Conservation (phyloP, 2,797 vertebrate genomes). For the Tokudaia tokunoshimensis region DNA sequence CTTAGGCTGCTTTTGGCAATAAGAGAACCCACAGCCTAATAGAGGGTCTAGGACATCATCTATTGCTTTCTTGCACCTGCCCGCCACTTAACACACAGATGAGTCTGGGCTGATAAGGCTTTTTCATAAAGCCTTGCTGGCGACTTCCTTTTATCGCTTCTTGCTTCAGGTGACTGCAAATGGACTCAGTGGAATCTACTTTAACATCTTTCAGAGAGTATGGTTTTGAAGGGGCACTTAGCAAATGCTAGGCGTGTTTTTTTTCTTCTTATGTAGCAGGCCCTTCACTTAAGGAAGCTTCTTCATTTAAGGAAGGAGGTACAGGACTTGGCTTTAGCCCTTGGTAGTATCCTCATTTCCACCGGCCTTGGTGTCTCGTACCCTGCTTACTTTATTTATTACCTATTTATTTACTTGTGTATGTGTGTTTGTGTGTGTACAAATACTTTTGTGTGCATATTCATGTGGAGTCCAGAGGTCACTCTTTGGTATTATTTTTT, state of each 20-base stretch:
- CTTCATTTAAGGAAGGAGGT: neutral
- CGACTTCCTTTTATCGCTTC: neutral
- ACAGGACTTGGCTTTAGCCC: neutral
- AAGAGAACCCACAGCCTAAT: neutral
- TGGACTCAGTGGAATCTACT: neutral
- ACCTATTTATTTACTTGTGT: neutral
- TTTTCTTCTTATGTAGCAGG: neutral
- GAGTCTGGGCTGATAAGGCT: neutral
- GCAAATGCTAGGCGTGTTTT: neutral
- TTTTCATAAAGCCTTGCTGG: slow-evolving; percentile 12
- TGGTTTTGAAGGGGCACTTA: neutral
- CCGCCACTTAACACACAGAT: neutral
- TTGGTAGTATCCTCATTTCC: neutral
- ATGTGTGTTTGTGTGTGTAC: neutral
- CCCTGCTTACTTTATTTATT: neutral
- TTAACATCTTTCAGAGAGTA: neutral
- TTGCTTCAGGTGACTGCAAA: neutral
- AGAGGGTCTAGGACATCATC: neutral
- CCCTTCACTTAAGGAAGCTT: neutral
- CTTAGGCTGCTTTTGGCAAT: neutral
- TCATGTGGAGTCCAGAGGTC: neutral
- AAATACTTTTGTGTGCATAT: neutral
- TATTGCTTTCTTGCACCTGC: slow-evolving; percentile 13
- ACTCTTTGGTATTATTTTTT: neutral
- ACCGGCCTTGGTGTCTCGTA: neutral